Conservation (phyloP, 2,797 vertebrate species). For the Periparus ater region DNA sequence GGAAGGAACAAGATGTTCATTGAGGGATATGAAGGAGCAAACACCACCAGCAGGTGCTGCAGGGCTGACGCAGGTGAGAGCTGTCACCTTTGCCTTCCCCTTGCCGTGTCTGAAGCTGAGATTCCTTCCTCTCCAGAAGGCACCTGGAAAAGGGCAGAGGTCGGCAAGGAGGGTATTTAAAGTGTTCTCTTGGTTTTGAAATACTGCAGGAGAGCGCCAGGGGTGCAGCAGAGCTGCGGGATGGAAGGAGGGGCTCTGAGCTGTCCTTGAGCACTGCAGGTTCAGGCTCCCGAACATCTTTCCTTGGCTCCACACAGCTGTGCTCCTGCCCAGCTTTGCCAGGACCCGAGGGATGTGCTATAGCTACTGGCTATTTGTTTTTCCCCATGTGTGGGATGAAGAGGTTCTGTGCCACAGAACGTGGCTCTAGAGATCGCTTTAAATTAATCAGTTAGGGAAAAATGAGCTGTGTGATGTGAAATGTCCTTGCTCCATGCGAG, state of each 20-base stretch:
- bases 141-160: neutral
- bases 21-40: neutral
- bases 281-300: slow-evolving; percentile 33
- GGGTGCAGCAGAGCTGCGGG: neutral
- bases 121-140: neutral
- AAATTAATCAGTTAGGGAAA: slow-evolving; percentile 77
- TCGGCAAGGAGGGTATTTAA: fast-evolving
- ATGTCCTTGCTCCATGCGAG: slow-evolving; percentile 57
- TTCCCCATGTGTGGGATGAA: neutral
- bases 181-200: slow-evolving; percentile 19
- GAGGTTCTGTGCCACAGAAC: neutral
- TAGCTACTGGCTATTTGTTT: neutral
- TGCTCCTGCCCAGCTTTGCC: neutral
- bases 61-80: fast-evolving
- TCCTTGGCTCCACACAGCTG: fast-evolving
- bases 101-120: neutral
- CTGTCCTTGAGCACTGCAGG: neutral
- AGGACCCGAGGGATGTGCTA: fast-evolving
- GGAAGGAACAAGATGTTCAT: neutral
- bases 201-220: neutral
- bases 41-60: neutral
- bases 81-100: neutral
- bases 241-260: slow-evolving; percentile 6
- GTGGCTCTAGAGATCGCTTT: neutral
- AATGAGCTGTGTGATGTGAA: slow-evolving; percentile 69